phyloP scores from a whole-genome alignment of 2,888 invertebrate species.

The Drosophila helvetica region DNA sequence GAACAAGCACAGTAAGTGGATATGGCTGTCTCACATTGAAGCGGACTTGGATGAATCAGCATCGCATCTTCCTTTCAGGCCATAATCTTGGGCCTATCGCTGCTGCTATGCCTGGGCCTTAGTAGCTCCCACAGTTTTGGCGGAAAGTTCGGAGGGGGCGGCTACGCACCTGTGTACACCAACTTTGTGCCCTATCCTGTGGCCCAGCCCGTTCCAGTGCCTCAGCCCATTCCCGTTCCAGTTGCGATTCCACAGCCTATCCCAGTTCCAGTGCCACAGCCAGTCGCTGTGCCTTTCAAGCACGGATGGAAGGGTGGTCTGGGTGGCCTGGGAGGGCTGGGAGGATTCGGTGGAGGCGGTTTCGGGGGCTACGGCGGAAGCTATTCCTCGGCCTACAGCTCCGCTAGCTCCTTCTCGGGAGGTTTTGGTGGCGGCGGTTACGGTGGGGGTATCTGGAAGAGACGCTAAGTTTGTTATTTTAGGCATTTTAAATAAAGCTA shows the following conservation, averaged over 20 bases:
- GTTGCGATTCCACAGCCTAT: slow-evolving; percentile 61
- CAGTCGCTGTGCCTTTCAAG: slow-evolving; percentile 47
- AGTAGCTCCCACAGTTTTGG: slow-evolving; percentile 62
- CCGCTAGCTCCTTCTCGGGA: neutral
- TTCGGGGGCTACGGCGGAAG: slow-evolving; percentile 46
- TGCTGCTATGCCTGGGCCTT: slow-evolving; percentile 43
- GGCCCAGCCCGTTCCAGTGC: slow-evolving; percentile 59
- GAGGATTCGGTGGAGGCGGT: slow-evolving; percentile 47
- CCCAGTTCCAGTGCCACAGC: slow-evolving; percentile 52
- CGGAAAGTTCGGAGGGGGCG: slow-evolving; percentile 70
- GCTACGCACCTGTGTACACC: slow-evolving; percentile 48
- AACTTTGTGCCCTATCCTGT: slow-evolving; percentile 59
- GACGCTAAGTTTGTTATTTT: neutral
- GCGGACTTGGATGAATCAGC: neutral
- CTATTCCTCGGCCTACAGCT: neutral
- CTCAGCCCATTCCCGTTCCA: slow-evolving; percentile 63
- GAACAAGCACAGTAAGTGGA: slow-evolving; percentile 52
- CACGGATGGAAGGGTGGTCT: slow-evolving; percentile 65
- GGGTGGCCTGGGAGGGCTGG: slow-evolving; percentile 40
- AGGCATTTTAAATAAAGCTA: neutral
- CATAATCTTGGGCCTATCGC: slow-evolving; percentile 9
- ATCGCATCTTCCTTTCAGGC: slow-evolving; percentile 38
- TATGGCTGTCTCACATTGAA: neutral
- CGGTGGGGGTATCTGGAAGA: neutral
- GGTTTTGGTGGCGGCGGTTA: slow-evolving; percentile 25